These are phyloP conservation scores for Gyrodactylus bullatarudis DNA, from an alignment of 1,140 invertebrate genomes.

Conservation along the genomic window DNA sequence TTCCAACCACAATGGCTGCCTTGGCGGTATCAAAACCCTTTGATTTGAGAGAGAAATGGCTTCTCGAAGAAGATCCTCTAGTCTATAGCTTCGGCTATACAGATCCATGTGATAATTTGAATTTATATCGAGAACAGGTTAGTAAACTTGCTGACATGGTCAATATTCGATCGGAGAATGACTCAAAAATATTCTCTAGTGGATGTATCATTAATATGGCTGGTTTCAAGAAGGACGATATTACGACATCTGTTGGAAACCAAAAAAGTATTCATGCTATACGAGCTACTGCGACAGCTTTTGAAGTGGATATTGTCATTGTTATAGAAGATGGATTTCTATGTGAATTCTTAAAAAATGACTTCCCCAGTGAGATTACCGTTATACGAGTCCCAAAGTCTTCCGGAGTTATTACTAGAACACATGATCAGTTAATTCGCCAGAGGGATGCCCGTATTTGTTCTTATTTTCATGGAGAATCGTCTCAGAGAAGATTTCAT, in stretches of 20 bases:
- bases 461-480: constrained; percentile 5
- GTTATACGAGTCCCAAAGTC: constrained; percentile 3
- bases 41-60: constrained; percentile 50
- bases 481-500: not conserved
- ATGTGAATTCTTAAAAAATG: not conserved
- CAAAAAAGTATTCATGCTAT: constrained; percentile 2
- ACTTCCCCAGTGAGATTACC: not conserved
- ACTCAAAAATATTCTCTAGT: not conserved
- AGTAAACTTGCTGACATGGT: constrained; percentile 44
- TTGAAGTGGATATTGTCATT: constrained; percentile 3
- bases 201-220: constrained; percentile 5
- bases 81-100: constrained; percentile 76
- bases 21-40: constrained; percentile 55
- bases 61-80: constrained; percentile 33
- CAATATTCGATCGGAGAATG: constrained; percentile 35
- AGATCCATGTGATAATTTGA: constrained; percentile 34
- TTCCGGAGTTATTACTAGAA: not conserved
- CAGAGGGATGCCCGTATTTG: not conserved
- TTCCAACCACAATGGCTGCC: constrained; percentile 60
- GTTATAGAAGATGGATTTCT: constrained; percentile 4
- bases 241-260: not conserved
- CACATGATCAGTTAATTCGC: not conserved
- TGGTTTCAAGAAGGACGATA: constrained; percentile 1
- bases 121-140: not conserved
- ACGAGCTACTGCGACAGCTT: not conserved